Evolutionary conservation across 2,888 invertebrate species (phyloP).

Genomic region (Adineta ricciae): DNA sequence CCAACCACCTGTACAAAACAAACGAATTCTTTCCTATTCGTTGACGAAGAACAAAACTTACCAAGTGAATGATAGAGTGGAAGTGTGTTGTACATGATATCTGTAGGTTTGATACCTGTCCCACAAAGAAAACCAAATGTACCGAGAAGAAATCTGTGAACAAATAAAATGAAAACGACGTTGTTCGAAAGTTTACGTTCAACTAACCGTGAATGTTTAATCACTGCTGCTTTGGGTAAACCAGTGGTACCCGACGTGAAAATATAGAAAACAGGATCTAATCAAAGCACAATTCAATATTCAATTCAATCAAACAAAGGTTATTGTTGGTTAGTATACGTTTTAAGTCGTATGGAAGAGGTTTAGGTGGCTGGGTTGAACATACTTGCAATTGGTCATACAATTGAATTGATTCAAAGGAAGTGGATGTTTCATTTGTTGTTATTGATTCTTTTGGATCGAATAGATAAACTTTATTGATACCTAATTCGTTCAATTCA

Average conservation of each 20-base stretch:
- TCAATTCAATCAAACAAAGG: not conserved
- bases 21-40: no score
- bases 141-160: constrained; percentile 14
- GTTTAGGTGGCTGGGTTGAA: constrained; percentile 35
- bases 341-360: constrained; percentile 36
- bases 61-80: constrained; percentile 93
- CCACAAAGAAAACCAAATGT: not conserved
- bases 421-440: not conserved
- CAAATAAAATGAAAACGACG: not conserved
- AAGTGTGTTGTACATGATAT: constrained; percentile 77
- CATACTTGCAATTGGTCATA: constrained; percentile 35
- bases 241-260: constrained; percentile 98
- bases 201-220: constrained; percentile 12
- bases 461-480: not conserved
- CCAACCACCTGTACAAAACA: not conserved
- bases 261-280: constrained; percentile 67
- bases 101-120: constrained; percentile 49
- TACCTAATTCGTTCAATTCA: not conserved
- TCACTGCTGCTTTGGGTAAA: constrained; percentile 56
- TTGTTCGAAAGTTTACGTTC: not conserved
- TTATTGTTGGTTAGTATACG: not conserved
- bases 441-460: not conserved
- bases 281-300: not conserved
- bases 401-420: constrained; percentile 24
- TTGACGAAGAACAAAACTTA: not conserved